phyloP scores from a whole-genome alignment of 2,888 invertebrate genomes.

The Mesoligia furuncula region DNA sequence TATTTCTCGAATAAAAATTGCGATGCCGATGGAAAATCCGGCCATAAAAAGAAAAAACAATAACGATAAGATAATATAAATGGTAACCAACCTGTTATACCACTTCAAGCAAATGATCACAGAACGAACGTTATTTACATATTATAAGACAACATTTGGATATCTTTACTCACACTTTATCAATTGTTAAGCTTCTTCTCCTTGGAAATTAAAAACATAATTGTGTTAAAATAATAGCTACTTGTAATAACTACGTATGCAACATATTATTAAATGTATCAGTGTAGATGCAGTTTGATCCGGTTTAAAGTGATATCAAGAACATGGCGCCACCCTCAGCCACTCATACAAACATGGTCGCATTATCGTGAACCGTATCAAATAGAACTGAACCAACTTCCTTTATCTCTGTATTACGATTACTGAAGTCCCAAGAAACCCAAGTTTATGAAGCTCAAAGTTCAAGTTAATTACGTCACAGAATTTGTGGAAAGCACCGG shows the following conservation, averaged over 20 bases:
- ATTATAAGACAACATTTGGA: background rate
- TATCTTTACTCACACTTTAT: background rate
- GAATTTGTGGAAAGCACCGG: background rate
- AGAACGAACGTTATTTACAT: background rate
- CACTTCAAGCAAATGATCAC: background rate
- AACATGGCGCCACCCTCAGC: slow-evolving; percentile 44
- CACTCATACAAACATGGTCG: slow-evolving; percentile 23
- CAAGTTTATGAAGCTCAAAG: slow-evolving; percentile 29
- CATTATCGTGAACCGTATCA: slow-evolving; percentile 48
- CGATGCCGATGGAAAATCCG: too few relatives aligned
- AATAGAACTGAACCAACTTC: slow-evolving; percentile 24
- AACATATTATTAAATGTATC: slow-evolving; percentile 40
- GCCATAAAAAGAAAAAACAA: background rate
- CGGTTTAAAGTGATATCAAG: slow-evolving; percentile 43
- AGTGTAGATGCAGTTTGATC: slow-evolving; percentile 46
- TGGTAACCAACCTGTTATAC: background rate
- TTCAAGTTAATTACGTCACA: slow-evolving; percentile 35
- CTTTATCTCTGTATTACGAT: slow-evolving; percentile 38
- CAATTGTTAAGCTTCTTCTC: background rate
- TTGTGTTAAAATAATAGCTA: slow-evolving; percentile 15
- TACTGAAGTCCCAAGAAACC: slow-evolving; percentile 12
- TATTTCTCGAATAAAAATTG: too few relatives aligned
- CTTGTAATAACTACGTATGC: slow-evolving; percentile 18
- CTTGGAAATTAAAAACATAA: background rate
- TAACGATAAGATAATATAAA: background rate